phyloP scores from a whole-genome alignment of 2,797 vertebrate genomes.

The Pyrocephalus nanus region DNA sequence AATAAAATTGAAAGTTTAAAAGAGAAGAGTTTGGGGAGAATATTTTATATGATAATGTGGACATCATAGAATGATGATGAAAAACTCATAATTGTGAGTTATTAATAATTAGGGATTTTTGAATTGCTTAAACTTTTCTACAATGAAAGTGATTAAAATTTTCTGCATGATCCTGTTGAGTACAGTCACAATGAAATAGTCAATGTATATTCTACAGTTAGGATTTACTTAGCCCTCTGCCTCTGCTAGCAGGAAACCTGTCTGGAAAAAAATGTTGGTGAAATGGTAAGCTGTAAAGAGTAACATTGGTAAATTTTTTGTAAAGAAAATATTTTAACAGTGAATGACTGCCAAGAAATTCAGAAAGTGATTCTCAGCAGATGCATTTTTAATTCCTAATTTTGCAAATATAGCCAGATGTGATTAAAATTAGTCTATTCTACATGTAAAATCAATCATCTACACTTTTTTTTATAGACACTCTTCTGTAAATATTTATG shows the following conservation, averaged over 20 bases:
- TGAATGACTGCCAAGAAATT: slow-evolving; percentile 24
- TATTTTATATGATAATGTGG: background rate
- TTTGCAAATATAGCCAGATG: background rate
- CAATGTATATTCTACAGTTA: background rate
- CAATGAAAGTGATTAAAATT: background rate
- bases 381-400: slow-evolving; percentile 28
- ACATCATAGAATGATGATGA: background rate
- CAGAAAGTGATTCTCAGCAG: background rate
- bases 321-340: slow-evolving; percentile 43
- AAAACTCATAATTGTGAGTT: background rate
- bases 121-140: background rate
- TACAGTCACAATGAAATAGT: background rate
- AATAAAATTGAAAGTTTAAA: background rate
- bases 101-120: background rate
- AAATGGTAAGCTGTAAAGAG: background rate
- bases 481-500: background rate
- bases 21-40: background rate
- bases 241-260: background rate
- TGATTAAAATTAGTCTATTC: background rate
- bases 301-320: slow-evolving; percentile 1
- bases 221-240: background rate
- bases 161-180: background rate
- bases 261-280: background rate
- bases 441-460: background rate
- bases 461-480: background rate